Evolutionary conservation across 2,888 invertebrate species (phyloP), one percentile per base, ranked within the genome.

Genomic region (Lissonota sp.): DNA sequence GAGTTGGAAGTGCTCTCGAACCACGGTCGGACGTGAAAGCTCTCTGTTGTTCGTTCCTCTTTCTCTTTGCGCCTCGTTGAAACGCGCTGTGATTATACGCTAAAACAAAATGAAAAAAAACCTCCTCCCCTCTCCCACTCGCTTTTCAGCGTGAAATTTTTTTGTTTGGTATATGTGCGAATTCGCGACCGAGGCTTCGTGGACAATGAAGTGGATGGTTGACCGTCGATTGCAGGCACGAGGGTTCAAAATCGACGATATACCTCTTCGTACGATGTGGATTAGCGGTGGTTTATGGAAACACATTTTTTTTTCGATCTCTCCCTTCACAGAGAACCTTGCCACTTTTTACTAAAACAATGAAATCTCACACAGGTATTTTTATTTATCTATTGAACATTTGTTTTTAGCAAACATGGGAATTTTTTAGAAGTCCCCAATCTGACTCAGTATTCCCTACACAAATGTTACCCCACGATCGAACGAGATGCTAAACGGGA

Each of bases 101-200:
- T 39, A 39, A 37, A 14, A 39, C 70, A 10, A 51, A 49, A 67
- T 16, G 51, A 12, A 57, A 66, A n/a, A 67, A 67, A 62, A 14
- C 42, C 5, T 44, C 60, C 75, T 44, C 3, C 26, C 26, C 26
- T 26, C 26, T 26, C 26, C 26, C 26, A 26, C 26, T 26, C 26
- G 26, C 26, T 26, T 67, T 67, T 51, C 55, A 62, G 46, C 42
- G 42, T 42, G 26, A 53, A 60, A 67, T 75, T 62, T 60, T 26
- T 51, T 67, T 58, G 67, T 75, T 75, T 44, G 75, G 5, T 14
- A 12, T 60, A 26, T 26, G 67, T 67, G 67, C 67, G 53, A 75
- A 53, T 53, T 26, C 26, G n/a, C 51, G 66, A 60, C 42, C n/a
- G 10, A 7, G 26, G 53, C 37, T 58, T n/a, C 5, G n/a, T 10